Base-by-base conservation (phyloP, 2,888 invertebrate species). In the Mesochorus sp. region DNA sequence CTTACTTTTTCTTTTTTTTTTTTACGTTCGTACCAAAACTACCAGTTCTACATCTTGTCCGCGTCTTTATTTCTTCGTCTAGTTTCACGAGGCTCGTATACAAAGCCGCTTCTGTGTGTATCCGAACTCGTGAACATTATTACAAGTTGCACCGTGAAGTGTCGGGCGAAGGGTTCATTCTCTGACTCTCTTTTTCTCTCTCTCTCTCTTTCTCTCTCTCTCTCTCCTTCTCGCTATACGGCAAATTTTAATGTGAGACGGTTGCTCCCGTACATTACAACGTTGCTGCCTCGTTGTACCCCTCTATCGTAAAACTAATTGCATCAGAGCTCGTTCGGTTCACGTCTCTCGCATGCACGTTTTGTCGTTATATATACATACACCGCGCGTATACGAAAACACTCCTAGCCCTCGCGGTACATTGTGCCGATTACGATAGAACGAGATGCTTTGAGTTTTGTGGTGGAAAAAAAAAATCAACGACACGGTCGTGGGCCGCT, bases 301-400 rank as follows among this genome's bases (percentile, higher is more conserved):
- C 42, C 53, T 51, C 79, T 79, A 85, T 86, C 87, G 84, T 87
- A 87, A 88, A 88, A 87, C 85, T 88, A 88, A 89, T 89, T 88
- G 88, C 88, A 88, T 86, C 87, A 87, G 87, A 87, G 82, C 84
- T 84, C 86, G 85, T 86, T 88, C 85, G 84, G 85, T 85, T 85
- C 82, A 76, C 80, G 82, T 81, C 81, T 62, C 66, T 12, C 31
- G 21, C 14, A 57, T 14, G 31, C 44, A 31, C 31, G 5, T 67
- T 17, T 21, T 24, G 26, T 14, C 37, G 44, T 8, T 10, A 24
- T 42, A 37, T 51, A 17, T 6, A 1, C 44, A 2, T 5, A 2
- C 44, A 17, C 19, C 44, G 21, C 6, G 10, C 10, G 12, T 8
- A 47, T 21, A 47, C 44, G n/a, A n/a, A n/a, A n/a, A n/a, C n/a